Conservation (phyloP, 92 coral and sea anemone genomes). For the Zoanthus gigantus region DNA sequence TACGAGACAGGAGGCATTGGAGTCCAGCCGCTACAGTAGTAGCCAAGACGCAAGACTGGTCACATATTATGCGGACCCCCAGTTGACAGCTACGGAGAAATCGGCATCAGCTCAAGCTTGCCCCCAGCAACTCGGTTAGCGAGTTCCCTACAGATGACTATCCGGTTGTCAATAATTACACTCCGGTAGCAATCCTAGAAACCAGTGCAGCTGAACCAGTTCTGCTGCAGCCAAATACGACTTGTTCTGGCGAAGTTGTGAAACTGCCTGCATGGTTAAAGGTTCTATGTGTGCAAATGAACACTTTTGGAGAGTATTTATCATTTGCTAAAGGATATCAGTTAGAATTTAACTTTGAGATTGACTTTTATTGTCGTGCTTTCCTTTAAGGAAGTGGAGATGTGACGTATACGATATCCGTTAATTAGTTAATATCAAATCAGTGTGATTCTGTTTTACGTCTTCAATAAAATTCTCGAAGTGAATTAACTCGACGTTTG, state of each 20-base stretch:
- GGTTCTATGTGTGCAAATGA: neutral
- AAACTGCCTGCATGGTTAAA: constrained; percentile 7
- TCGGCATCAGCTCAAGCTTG: constrained; percentile 33
- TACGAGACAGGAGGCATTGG: constrained; percentile 41
- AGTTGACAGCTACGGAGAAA: constrained; percentile 27
- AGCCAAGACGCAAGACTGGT: constrained; percentile 9
- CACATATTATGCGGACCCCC: constrained; percentile 8
- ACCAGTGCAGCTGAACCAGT: neutral
- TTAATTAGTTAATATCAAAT: neutral
- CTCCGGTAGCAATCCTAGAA: neutral
- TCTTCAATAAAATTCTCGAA: neutral
- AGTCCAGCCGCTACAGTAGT: constrained; percentile 32
- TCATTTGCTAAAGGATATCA: neutral
- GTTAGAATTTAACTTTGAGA: neutral
- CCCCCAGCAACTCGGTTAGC: neutral
- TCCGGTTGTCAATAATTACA: neutral
- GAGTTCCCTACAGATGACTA: neutral
- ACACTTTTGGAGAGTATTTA: neutral
- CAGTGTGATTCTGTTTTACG: neutral
- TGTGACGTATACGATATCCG: neutral
- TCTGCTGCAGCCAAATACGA: neutral
- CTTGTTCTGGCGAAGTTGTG: constrained; percentile 1
- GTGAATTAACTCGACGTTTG: neutral
- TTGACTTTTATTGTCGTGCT: neutral
- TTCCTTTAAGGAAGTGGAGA: neutral